Conservation (phyloP, 2,113 vertebrate genomes). For the Climacteris rufus region DNA sequence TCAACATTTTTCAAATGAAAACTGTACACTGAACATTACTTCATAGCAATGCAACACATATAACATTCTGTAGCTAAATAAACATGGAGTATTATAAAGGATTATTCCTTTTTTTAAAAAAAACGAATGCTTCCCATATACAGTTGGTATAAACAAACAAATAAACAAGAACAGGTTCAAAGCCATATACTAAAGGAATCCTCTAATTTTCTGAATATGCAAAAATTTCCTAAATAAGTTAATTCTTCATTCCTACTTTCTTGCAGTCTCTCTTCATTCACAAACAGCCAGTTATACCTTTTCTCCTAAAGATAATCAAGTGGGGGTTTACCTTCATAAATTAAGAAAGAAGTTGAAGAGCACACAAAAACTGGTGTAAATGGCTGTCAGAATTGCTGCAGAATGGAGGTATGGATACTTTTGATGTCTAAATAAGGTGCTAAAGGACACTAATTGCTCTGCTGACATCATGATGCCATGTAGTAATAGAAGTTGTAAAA, state of each 20-base stretch:
- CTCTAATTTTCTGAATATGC: neutral
- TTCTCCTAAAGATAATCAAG: neutral
- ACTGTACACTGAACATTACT: neutral
- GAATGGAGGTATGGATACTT: neutral
- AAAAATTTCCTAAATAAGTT: neutral
- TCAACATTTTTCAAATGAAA: neutral
- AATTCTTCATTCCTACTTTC: neutral
- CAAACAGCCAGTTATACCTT: neutral
- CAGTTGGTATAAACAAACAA: neutral
- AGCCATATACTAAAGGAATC: neutral
- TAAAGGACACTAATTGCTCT: neutral
- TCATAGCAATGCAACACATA: neutral
- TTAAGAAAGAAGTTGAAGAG: neutral
- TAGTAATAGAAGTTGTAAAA: neutral
- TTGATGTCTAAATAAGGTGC: neutral
- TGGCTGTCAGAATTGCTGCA: neutral
- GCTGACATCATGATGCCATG: neutral
- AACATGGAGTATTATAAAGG: neutral
- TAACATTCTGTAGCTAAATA: neutral
- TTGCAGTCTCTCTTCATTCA: neutral
- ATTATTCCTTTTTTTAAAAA: neutral
- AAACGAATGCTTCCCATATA: neutral
- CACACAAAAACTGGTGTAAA: neutral
- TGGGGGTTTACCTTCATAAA: neutral
- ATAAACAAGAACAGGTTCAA: neutral